Conservation (phyloP, 2,113 vertebrate species). For the Capreolus pygargus region DNA sequence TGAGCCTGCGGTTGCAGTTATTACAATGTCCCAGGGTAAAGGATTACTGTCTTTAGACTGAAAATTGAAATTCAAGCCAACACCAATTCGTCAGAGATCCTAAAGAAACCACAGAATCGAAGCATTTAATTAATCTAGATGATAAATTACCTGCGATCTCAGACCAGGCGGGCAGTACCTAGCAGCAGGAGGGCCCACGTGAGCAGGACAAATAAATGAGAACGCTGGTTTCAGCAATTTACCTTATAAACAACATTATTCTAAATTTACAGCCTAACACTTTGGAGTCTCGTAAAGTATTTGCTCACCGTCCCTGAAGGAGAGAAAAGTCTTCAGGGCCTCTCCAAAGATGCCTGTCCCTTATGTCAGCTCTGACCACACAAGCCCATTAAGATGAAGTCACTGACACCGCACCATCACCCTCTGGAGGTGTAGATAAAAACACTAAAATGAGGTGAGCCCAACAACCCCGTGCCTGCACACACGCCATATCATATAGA, state of each 20-base stretch:
- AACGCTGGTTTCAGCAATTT: not conserved
- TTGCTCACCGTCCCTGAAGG: not conserved
- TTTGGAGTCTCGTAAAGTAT: not conserved
- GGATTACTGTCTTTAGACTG: not conserved
- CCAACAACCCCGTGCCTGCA: not conserved
- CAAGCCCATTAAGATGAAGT: not conserved
- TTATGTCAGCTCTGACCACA: not conserved
- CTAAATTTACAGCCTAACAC: not conserved
- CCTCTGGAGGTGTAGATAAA: not conserved
- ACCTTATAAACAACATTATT: not conserved
- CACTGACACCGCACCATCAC: too few species aligned
- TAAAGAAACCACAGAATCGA: not conserved
- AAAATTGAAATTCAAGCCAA: not conserved
- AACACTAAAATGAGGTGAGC: not conserved
- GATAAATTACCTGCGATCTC: not conserved
- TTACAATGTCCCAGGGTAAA: not conserved
- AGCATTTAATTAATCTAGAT: not conserved
- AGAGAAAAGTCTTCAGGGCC: not conserved
- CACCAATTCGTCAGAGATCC: not conserved
- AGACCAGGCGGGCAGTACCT: not conserved
- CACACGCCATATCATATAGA: not conserved
- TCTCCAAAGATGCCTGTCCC: not conserved
- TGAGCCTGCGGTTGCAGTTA: not conserved
- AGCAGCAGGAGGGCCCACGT: not conserved
- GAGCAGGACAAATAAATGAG: slow-evolving; percentile 5